Evolutionary conservation across 2,797 vertebrate genomes (phyloP), one percentile per base, ranked within the genome.

Genomic region (Anas bahamensis): DNA sequence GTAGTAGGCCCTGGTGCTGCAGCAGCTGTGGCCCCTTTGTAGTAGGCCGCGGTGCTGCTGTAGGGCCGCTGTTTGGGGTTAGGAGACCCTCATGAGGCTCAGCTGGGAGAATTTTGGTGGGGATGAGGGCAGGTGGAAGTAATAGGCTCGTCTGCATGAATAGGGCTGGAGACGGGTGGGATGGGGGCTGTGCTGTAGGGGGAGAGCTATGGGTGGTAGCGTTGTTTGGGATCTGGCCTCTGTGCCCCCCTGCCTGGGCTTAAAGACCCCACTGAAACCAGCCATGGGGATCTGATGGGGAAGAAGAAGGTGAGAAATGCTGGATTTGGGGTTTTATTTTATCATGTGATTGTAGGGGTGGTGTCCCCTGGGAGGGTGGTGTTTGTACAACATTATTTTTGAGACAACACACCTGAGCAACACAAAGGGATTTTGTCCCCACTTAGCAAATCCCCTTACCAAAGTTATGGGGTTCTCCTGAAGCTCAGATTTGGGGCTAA

Each of bases 151-250:
- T 17, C 12, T 56, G 5, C 37, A 26, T 59, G 37, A 89, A 74
- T 41, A 85, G 19, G 55, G 56, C 22, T 53, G 55, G 28, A 33
- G 57, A 42, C 11, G 28, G 9, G 8, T 0, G 1, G 24, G 33
- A 0, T 11, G 52, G 42, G 42, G 13, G 4, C 5, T 17, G 5
- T 2, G 7, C 1, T 46, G 63, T 1, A 7, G 24, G 9, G 14
- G 28, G 65, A 8, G 18, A 3, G 1, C 4, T 31, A 2, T 14
- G 3, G 21, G 6, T 0, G 0, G 0, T 0, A 4, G 28, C 0
- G 2, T 9, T 3, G 2, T 7, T 4, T 0, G 7, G 39, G 23
- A 11, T 12, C 5, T 14, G 10, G 3, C 4, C 1, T 79, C n/a
- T 57, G 4, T 1, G 15, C 35, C 35, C 35, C 12, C 22, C 46